phyloP scores from a whole-genome alignment of 2,113 vertebrate species.

The Pygoscelis adeliae region DNA sequence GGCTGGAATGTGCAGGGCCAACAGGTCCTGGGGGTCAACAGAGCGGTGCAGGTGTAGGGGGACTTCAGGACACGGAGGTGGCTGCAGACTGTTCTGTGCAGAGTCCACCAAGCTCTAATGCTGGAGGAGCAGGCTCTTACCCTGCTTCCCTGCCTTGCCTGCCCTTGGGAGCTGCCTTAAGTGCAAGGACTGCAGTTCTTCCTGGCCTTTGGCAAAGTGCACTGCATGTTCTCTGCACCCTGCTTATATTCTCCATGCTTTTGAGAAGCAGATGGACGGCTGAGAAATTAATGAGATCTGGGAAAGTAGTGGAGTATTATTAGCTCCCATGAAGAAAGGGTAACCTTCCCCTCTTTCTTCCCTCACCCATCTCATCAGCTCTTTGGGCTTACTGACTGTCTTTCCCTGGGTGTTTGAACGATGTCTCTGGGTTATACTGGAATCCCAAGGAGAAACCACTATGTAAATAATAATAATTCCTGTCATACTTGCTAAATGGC shows the following conservation, averaged over 20 bases:
- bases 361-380: background rate
- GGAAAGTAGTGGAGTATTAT: background rate
- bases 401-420: background rate
- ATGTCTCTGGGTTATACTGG: background rate
- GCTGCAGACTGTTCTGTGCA: background rate
- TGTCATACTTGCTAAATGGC: slow-evolving; percentile 8
- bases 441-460: background rate
- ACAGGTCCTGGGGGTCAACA: background rate
- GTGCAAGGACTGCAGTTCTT: background rate
- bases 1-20: background rate
- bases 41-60: background rate
- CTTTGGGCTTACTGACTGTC: background rate
- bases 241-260: background rate
- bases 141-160: background rate
- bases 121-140: background rate
- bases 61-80: background rate
- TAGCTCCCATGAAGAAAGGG: background rate
- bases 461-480: slow-evolving; percentile 50
- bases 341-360: background rate
- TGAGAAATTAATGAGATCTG: background rate
- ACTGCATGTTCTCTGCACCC: background rate
- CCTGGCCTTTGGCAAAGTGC: background rate
- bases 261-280: background rate
- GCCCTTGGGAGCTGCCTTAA: background rate
- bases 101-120: background rate